Evolutionary conservation across 2,888 invertebrate genomes (phyloP).

Genomic region (Pseudococcus longispinus): DNA sequence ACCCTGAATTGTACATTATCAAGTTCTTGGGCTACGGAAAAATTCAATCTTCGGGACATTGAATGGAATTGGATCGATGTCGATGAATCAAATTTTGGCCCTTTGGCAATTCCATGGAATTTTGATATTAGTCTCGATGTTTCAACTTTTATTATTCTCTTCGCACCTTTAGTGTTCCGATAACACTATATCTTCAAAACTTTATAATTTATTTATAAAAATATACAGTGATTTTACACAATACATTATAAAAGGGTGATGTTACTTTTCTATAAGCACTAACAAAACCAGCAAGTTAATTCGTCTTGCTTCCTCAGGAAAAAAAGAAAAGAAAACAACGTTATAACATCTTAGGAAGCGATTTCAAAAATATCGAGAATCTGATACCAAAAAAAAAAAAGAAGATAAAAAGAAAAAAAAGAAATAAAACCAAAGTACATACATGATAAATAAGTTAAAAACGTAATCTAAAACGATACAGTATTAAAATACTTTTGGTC

Average conservation of each 20-base stretch:
- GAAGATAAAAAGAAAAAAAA: not conserved
- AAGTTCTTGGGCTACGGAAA: no score
- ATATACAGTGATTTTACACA: not conserved
- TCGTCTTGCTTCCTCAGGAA: not conserved
- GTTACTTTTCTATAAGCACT: constrained; percentile 20
- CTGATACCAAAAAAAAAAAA: not conserved
- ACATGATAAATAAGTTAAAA: not conserved
- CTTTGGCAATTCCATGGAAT: no score
- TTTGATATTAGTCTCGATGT: no score
- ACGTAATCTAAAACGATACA: constrained; percentile 12
- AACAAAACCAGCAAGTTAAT: not conserved
- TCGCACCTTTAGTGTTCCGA: no score
- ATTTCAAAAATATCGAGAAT: not conserved
- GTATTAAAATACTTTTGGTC: constrained; percentile 35
- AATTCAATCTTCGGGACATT: no score
- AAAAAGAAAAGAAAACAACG: not conserved
- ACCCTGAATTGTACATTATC: no score
- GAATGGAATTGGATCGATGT: no score
- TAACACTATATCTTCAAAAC: not conserved
- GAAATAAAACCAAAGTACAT: not conserved
- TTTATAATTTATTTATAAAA: constrained; percentile 1
- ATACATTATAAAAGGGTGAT: not conserved
- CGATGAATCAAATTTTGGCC: no score
- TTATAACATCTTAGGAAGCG: not conserved
- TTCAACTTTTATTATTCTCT: no score